A percentile compares a stretch with the other conserved stretches of the same genome.
phyloP scores from a whole-genome alignment of 2,113 vertebrate species.

The Labeo catla region DNA sequence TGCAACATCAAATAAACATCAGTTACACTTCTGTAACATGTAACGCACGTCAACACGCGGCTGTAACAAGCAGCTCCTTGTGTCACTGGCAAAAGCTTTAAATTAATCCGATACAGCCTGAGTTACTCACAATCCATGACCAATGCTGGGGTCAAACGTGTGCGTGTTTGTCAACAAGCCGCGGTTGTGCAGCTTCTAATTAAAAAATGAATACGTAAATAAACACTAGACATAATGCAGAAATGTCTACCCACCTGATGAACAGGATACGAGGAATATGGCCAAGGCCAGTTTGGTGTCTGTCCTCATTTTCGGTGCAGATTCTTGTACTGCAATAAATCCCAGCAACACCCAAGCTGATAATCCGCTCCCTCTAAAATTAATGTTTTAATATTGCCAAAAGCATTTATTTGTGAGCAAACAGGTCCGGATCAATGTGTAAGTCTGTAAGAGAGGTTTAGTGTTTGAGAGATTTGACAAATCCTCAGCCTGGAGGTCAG shows the following conservation, averaged over 20 bases:
- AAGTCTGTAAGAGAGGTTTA: constrained; percentile 29
- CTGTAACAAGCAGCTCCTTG: neutral
- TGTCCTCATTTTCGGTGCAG: constrained; percentile 93
- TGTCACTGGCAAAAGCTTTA: neutral
- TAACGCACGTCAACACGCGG: neutral
- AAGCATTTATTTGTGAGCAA: constrained; percentile 42
- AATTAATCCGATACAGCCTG: neutral
- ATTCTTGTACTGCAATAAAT: constrained; percentile 50
- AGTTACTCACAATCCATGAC: neutral
- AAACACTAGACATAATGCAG: neutral
- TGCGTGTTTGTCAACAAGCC: neutral
- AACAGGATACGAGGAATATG: constrained; percentile 98
- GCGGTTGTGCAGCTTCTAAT: neutral
- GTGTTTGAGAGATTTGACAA: constrained; percentile 25
- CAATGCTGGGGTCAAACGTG: neutral
- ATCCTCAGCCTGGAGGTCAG: constrained; percentile 14
- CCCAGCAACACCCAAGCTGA: neutral
- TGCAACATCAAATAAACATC: neutral
- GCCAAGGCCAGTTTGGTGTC: constrained; percentile 97
- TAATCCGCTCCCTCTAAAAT: constrained; percentile 16
- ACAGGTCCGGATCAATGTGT: constrained; percentile 31
- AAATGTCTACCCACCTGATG: constrained; percentile 89
- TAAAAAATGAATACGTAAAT: neutral
- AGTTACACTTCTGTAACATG: neutral
- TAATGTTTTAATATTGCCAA: constrained; percentile 21